Evolutionary conservation across 2,113 vertebrate genomes (phyloP), one percentile per base, ranked within the genome.

Genomic region (Nymphicus hollandicus): DNA sequence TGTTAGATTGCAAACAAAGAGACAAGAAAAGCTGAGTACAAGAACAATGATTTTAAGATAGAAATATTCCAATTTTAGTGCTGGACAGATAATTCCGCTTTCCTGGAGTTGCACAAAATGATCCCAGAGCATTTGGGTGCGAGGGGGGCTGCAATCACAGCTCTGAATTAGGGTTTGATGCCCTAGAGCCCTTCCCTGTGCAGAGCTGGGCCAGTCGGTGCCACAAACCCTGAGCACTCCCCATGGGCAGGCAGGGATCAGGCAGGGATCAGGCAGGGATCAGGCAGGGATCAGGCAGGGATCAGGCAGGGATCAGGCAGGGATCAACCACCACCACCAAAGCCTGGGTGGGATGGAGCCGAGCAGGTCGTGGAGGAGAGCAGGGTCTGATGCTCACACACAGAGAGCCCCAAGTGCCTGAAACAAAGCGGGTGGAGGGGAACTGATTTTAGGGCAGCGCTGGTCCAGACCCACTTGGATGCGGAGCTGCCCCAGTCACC

Each of bases 211-310:
- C 66, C 37, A 6, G 43, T 2, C 0, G 50, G 46, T 33, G 60
- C 7, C 80, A 29, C 41, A 41, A 43, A 69, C 63, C 70, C 28
- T 1, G 46, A 33, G 70, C 33, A 5, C 53, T 33, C 37, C 50
- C 64, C 6, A 1, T 0, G 1, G 71, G 52, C 4, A 1, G 53
- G 4, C 6, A 1, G 72, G 53, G 19, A 64, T 23, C 8, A 37
- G 37, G 8, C 37, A 39, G 37, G 37, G 37, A 39, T 39, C 37
- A 39, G 37, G 8, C 37, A 39, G 37, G 37, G 37, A 13, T 41
- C 39, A 41, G 39, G n/a, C n/a, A n/a, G n/a, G n/a, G n/a, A n/a
- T n/a, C 4, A 1, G 53, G 4, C 6, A 1, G 72, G 53, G 19
- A 64, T 23, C 8, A 37, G 37, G 8, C 37, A 39, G 37, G 37